phyloP scores from a whole-genome alignment of 92 coral and sea anemone genomes.

The Parazoanthus darwini region DNA sequence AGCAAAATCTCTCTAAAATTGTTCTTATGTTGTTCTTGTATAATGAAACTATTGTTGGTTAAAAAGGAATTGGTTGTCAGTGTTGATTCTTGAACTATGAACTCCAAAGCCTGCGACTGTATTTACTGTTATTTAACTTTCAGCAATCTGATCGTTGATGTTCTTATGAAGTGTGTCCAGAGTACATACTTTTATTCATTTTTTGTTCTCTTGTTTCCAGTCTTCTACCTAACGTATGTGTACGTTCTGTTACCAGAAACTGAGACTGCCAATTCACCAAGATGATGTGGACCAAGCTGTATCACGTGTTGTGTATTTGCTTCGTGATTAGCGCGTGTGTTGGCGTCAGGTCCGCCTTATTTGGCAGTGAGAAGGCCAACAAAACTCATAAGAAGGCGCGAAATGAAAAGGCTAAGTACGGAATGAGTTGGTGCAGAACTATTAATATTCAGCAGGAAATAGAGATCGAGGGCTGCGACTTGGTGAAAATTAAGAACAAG shows the following conservation, averaged over 20 bases:
- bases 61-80: too few relatives aligned
- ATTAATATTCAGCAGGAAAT: slow-evolving; percentile 37
- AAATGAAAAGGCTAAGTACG: slow-evolving; percentile 24
- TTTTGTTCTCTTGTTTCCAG: too few relatives aligned
- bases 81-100: too few relatives aligned
- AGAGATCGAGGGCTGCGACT: slow-evolving; percentile 39
- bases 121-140: too few relatives aligned
- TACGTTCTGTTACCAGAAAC: not conserved
- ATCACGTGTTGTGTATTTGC: not conserved
- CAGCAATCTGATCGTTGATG: too few relatives aligned
- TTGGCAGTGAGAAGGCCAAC: not conserved
- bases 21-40: too few relatives aligned
- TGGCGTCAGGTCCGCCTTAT: not conserved
- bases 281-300: not conserved
- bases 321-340: not conserved
- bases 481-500: slow-evolving; percentile 39
- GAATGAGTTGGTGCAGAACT: slow-evolving; percentile 43
- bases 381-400: not conserved
- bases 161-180: too few relatives aligned
- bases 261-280: not conserved
- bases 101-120: too few relatives aligned
- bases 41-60: too few relatives aligned
- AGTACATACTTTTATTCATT: too few relatives aligned
- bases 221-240: too few relatives aligned
- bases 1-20: too few relatives aligned